These are phyloP conservation scores for Edolisoma coerulescens DNA, from an alignment of 2,113 vertebrate genomes.

Conservation along the genomic window DNA sequence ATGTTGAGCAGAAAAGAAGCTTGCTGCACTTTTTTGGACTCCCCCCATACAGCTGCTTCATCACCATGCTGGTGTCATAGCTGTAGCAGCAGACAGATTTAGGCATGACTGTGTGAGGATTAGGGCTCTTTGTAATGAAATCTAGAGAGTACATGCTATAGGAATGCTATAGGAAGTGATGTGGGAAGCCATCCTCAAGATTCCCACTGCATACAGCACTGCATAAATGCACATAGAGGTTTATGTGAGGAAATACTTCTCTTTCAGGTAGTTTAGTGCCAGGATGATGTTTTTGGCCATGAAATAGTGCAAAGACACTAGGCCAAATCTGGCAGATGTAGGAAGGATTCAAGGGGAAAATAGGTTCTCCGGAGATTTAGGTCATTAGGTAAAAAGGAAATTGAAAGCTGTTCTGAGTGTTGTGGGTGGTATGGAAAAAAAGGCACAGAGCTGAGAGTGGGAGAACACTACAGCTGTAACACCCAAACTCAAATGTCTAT, in stretches of 20 bases:
- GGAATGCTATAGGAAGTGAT: neutral
- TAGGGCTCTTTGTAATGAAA: conserved; percentile 28
- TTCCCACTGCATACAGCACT: neutral
- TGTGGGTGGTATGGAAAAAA: conserved; percentile 4
- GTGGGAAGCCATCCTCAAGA: neutral
- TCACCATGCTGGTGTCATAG: neutral
- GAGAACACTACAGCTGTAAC: neutral
- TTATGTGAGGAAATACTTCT: neutral
- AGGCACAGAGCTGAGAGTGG: neutral
- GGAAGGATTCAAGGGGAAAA: neutral
- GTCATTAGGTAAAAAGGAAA: conserved; percentile 41
- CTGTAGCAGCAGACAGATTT: conserved; percentile 34
- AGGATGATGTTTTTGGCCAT: neutral
- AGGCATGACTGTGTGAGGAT: conserved; percentile 22
- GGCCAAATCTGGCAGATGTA: neutral
- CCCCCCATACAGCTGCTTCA: conserved; percentile 23
- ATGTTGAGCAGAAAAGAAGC: neutral
- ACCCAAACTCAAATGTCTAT: neutral
- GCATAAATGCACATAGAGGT: neutral
- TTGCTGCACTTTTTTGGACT: neutral
- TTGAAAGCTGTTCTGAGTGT: neutral
- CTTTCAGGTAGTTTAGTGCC: neutral
- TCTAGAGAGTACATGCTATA: neutral
- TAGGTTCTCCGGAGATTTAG: neutral
- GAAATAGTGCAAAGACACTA: neutral